A percentile compares a stretch with the other conserved stretches of the same genome.
These are phyloP conservation scores for Hemicordylus capensis DNA, from an alignment of 2,113 vertebrate species.

Conservation along the genomic window DNA sequence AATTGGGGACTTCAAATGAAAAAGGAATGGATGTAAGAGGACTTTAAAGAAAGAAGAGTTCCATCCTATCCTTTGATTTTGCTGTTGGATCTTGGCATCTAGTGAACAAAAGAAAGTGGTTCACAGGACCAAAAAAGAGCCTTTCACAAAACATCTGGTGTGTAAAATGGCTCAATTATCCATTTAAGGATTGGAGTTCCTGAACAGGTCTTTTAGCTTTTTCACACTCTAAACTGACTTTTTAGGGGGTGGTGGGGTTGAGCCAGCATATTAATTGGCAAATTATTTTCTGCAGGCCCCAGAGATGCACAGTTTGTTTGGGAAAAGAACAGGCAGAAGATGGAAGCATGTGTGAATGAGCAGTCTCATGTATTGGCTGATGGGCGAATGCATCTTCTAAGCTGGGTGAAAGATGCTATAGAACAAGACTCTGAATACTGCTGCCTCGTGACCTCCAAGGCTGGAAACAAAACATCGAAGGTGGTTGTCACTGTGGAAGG, in stretches of 20 bases:
- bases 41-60: neutral
- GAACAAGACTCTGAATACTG: constrained; percentile 80
- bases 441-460: constrained; percentile 81
- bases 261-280: neutral
- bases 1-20: neutral
- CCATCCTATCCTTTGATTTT: neutral
- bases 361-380: constrained; percentile 73
- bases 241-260: too few species aligned
- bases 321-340: constrained; percentile 81
- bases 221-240: neutral
- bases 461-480: constrained; percentile 75
- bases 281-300: constrained; percentile 78
- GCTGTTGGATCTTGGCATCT: neutral
- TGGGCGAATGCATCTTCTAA: constrained; percentile 82
- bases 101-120: neutral
- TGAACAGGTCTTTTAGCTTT: neutral
- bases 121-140: neutral
- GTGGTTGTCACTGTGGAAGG: constrained; percentile 75
- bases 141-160: neutral
- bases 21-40: neutral
- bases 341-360: constrained; percentile 75
- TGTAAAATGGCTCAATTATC: neutral
- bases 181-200: neutral
- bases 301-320: constrained; percentile 83
- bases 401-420: constrained; percentile 86